Conservation (phyloP, 2,888 invertebrate species). For the Orthonevra nobilis region DNA sequence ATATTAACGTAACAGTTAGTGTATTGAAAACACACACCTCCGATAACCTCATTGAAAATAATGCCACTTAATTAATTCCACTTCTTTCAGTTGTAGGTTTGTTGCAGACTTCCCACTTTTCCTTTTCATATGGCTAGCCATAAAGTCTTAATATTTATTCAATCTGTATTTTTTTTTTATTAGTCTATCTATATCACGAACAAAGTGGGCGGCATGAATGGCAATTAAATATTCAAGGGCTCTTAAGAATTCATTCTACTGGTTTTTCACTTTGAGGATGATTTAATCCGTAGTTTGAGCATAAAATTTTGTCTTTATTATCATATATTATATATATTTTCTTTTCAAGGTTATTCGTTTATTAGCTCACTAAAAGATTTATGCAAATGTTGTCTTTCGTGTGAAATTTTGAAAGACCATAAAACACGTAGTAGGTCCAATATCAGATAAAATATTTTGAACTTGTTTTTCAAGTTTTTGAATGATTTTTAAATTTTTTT, state of each 20-base stretch:
- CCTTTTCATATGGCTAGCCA: not conserved
- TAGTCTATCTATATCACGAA: not conserved
- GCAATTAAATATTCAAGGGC: slow-evolving; percentile 19
- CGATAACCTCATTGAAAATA: slow-evolving; percentile 8
- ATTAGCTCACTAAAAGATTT: too few species aligned
- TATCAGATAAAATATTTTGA: too few species aligned
- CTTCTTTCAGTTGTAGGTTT: slow-evolving; percentile 1
- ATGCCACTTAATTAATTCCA: not conserved
- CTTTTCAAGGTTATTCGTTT: too few species aligned
- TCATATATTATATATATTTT: too few species aligned
- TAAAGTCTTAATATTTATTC: slow-evolving; percentile 14
- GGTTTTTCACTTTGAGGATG: too few species aligned
- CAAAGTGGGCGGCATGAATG: slow-evolving; percentile 15
- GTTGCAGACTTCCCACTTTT: not conserved
- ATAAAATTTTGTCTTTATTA: not conserved
- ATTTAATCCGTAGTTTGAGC: too few species aligned
- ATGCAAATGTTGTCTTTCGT: too few species aligned
- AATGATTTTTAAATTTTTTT: too few species aligned
- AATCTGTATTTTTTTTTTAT: not conserved
- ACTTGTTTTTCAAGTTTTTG: too few species aligned
- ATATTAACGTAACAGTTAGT: too few species aligned
- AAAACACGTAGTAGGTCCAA: too few species aligned
- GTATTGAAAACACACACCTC: not conserved
- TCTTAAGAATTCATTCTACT: slow-evolving; percentile 18
- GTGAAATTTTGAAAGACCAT: too few species aligned